phyloP scores from a whole-genome alignment of 2,113 vertebrate genomes.

The Boulengeromyrus knoepffleri region DNA sequence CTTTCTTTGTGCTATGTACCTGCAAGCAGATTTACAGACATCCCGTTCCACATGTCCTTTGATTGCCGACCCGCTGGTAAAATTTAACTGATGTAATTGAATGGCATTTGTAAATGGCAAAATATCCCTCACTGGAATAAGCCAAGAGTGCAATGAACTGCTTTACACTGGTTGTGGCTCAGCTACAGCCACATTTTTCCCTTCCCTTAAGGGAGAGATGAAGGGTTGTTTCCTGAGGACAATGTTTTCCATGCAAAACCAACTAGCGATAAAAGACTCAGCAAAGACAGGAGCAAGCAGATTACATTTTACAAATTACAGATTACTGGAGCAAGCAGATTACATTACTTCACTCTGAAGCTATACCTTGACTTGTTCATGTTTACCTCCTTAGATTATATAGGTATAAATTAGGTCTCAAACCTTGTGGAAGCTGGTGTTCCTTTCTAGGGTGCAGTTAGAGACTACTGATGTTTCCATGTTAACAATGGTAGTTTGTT shows the following conservation, averaged over 20 bases:
- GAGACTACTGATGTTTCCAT: neutral
- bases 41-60: neutral
- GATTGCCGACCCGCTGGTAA: neutral
- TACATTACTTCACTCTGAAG: neutral
- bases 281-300: neutral
- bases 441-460: neutral
- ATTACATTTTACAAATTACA: neutral
- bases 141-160: neutral
- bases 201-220: neutral
- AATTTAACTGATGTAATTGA: neutral
- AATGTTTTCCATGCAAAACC: neutral
- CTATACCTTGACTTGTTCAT: neutral
- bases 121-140: neutral
- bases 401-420: neutral
- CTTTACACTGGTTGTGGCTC: neutral
- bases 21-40: neutral
- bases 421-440: neutral
- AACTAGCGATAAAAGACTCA: neutral
- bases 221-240: neutral
- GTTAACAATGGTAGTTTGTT: neutral
- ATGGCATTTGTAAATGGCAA: neutral
- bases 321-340: neutral
- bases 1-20: neutral
- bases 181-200: neutral
- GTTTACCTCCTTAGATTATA: neutral